Evolutionary conservation across 2,888 invertebrate species (phyloP).

Genomic region (Leptodirus hochenwartii): DNA sequence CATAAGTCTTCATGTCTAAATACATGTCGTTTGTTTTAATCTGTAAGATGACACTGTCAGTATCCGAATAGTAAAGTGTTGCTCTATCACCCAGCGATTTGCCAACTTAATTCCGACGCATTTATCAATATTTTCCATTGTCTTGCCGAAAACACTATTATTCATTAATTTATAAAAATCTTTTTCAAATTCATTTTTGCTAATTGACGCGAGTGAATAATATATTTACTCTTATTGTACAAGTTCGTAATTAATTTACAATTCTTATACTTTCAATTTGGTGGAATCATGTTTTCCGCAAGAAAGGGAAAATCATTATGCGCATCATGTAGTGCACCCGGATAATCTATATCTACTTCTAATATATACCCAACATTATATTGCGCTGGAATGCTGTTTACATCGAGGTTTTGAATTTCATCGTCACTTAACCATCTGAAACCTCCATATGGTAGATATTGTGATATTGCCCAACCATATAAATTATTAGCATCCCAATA

Average conservation of each 20-base stretch:
- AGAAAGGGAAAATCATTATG: slow-evolving; percentile 6
- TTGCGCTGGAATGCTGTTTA: slow-evolving; percentile 2
- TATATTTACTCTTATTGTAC: slow-evolving; percentile 7
- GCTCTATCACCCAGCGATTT: too few relatives aligned
- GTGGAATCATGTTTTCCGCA: slow-evolving; percentile 2
- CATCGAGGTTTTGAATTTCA: neutral
- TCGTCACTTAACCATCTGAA: neutral
- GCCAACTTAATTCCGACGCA: too few relatives aligned
- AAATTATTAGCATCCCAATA: slow-evolving; percentile 15
- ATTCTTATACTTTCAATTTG: slow-evolving; percentile 4
- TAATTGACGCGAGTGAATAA: too few relatives aligned
- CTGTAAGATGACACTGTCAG: too few relatives aligned
- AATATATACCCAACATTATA: slow-evolving; percentile 15
- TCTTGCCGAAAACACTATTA: too few relatives aligned
- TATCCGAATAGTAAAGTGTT: too few relatives aligned
- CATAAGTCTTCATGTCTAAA: too few relatives aligned
- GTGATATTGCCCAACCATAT: slow-evolving; percentile 10
- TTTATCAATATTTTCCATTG: too few relatives aligned
- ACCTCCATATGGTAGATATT: slow-evolving; percentile 10
- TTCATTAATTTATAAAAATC: too few relatives aligned
- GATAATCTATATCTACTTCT: slow-evolving; percentile 11
- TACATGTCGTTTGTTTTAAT: too few relatives aligned
- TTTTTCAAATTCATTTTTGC: too few relatives aligned
- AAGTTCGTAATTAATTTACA: slow-evolving; percentile 6
- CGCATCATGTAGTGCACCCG: slow-evolving; percentile 3